Evolutionary conservation across 2,888 invertebrate genomes (phyloP), one percentile per base, ranked within the genome.

Genomic region (Pseudoips prasinana): DNA sequence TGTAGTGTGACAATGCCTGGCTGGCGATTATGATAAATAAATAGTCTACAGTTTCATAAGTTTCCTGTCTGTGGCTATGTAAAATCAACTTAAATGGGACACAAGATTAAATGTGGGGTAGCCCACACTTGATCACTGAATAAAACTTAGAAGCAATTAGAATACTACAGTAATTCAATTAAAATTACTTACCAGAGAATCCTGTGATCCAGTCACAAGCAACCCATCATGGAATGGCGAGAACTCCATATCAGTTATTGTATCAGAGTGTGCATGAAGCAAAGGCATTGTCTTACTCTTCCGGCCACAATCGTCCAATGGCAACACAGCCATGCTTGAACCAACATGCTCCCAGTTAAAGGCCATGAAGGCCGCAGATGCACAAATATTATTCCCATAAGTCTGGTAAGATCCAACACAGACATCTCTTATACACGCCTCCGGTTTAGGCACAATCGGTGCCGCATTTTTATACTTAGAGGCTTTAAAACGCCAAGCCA

Each of bases 401-500:
- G 97, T 97, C 74, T 96, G 96, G 80, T 98, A 95, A 18, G 96
- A 96, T 14, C 97, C 97, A 39, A 98, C 96, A 64, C 94, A 94
- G 57, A 98, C 92, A 76, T 98, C 98, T 55, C 96, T 92, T 53
- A 95, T 92, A 89, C 95, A 94, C 53, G 95, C 94, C 90, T 98
- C 98, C 40, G 97, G 96, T 77, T 98, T 98, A 22, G 98, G 97
- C 67, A 97, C 94, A 69, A 97, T 97, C 24, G 98, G 97, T 56
- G 96, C 95, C 48, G 98, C 97, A 94, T 98, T 98, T 92, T 98
- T 98, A 87, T 96, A 98, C 86, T 98, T 98, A 46, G 98, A 98
- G 75, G 97, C 96, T 91, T 98, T 98, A 89, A 98, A 98, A 86
- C 97, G 92, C 95, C 96, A 96, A 84, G 96, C 95, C 96, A 96